phyloP scores from a whole-genome alignment of 1,140 invertebrate species.

The Drosophila melanogaster region DNA sequence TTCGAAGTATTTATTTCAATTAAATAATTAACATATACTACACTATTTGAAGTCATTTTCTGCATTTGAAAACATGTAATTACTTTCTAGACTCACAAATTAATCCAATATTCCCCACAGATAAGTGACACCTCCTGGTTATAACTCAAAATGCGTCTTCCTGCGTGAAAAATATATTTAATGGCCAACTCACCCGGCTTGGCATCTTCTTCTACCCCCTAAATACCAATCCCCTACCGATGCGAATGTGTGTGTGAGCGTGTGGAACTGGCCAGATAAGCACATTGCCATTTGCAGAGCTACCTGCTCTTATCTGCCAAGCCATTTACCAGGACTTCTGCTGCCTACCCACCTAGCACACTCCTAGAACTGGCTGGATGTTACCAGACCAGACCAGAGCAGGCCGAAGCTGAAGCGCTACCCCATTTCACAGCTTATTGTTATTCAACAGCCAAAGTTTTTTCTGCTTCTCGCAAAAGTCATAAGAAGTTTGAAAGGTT shows the following conservation, averaged over 20 bases:
- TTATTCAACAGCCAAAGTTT: constrained; percentile 73
- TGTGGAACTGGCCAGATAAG: constrained; percentile 46
- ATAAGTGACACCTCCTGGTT: not conserved
- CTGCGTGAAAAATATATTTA: constrained; percentile 9
- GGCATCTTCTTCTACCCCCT: not conserved
- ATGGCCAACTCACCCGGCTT: not conserved
- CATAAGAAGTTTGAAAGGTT: constrained; percentile 78
- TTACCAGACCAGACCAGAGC: no score
- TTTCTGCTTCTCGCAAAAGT: constrained; percentile 54
- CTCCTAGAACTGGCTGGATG: not conserved
- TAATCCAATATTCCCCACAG: constrained; percentile 10
- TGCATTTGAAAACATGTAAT: no score
- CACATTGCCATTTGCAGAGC: constrained; percentile 31
- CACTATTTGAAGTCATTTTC: no score
- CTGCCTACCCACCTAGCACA: not conserved
- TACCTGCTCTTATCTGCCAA: constrained; percentile 60
- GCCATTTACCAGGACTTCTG: constrained; percentile 58
- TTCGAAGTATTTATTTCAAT: not conserved
- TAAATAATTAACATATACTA: not conserved
- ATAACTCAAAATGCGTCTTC: constrained; percentile 27
- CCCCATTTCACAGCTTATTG: constrained; percentile 72
- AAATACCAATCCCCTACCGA: not conserved
- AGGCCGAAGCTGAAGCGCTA: constrained; percentile 33
- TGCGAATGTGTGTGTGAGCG: constrained; percentile 9
- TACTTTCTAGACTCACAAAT: not conserved